Percentiles rank a stretch among this genome's conserved stretches.
Evolutionary conservation across 1,140 invertebrate genomes (phyloP).

Genomic region (Drosophila tani): DNA sequence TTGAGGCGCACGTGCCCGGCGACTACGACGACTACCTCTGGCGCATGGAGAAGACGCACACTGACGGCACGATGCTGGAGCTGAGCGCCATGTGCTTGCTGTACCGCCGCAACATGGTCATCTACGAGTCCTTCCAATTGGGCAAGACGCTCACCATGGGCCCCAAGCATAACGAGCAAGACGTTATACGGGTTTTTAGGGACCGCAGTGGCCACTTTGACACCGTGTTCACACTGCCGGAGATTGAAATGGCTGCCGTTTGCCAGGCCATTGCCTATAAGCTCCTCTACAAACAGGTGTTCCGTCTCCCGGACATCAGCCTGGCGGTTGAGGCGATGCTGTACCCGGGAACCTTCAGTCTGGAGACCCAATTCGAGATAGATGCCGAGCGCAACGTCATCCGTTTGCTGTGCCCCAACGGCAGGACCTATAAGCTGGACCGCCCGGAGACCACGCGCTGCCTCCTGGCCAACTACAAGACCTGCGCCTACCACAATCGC

Average conservation of each 20-base stretch:
- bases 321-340: slow-evolving; percentile 91
- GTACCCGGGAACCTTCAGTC: slow-evolving; percentile 85
- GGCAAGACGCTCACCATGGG: slow-evolving; percentile 22
- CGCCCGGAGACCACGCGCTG: slow-evolving; percentile 61
- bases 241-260: slow-evolving; percentile 89
- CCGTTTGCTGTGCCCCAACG: slow-evolving; percentile 79
- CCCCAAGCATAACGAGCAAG: slow-evolving; percentile 2
- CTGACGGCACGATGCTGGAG: slow-evolving; percentile 89
- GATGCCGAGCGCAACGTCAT: slow-evolving; percentile 82
- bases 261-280: slow-evolving; percentile 94
- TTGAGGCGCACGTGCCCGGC: slow-evolving; percentile 70
- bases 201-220: slow-evolving; percentile 91
- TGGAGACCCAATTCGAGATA: slow-evolving; percentile 70
- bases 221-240: slow-evolving; percentile 89
- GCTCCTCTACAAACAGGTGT: slow-evolving; percentile 91
- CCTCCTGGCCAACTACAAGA: slow-evolving; percentile 68
- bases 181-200: slow-evolving; percentile 87
- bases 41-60: slow-evolving; percentile 88
- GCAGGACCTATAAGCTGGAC: slow-evolving; percentile 85
- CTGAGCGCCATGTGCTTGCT: slow-evolving; percentile 89
- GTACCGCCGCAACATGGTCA: slow-evolving; percentile 90
- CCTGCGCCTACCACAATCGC: slow-evolving; percentile 81
- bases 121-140: slow-evolving; percentile 89
- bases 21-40: slow-evolving; percentile 88
- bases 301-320: slow-evolving; percentile 89